Percentiles rank a stretch among this genome's conserved stretches.
Conservation (phyloP, 2,797 vertebrate genomes). For the Enteromius mattozi region DNA sequence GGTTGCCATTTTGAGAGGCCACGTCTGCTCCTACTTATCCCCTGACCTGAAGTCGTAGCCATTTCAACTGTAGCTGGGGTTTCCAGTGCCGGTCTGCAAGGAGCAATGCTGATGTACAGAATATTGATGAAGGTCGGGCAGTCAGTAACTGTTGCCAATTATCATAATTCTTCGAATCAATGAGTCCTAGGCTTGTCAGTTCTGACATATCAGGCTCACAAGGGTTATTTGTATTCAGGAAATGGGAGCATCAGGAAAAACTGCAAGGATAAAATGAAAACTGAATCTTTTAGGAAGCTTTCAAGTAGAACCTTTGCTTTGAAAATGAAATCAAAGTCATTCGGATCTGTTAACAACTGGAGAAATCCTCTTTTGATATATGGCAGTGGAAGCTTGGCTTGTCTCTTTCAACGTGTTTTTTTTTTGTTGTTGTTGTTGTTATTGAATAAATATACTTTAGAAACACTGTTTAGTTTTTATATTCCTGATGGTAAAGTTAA, state of each 20-base stretch:
- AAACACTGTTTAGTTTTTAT: background rate
- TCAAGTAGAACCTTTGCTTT: slow-evolving; percentile 25
- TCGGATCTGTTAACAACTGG: slow-evolving; percentile 24
- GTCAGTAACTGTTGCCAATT: slow-evolving; percentile 39
- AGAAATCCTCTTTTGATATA: slow-evolving; percentile 33
- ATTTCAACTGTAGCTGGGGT: background rate
- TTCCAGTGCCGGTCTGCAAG: background rate
- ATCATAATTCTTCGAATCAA: slow-evolving; percentile 40
- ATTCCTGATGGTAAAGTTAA: slow-evolving; percentile 2
- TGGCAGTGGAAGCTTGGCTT: slow-evolving; percentile 10
- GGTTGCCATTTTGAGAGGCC: slow-evolving; percentile 30
- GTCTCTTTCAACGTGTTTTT: background rate
- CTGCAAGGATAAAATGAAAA: slow-evolving; percentile 28
- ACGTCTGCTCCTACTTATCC: slow-evolving; percentile 23
- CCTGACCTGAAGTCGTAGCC: slow-evolving; percentile 18
- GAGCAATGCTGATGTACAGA: slow-evolving; percentile 34
- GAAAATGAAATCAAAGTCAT: slow-evolving; percentile 38
- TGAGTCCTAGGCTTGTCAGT: slow-evolving; percentile 36
- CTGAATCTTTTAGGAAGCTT: background rate
- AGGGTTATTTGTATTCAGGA: slow-evolving; percentile 27
- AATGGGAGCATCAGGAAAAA: background rate
- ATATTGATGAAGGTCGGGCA: slow-evolving; percentile 44
- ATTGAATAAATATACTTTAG: background rate
- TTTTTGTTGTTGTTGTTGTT: background rate
- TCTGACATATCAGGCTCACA: slow-evolving; percentile 31